Evolutionary conservation across 2,113 vertebrate genomes (phyloP).

Genomic region (Odontophorus gujanensis): DNA sequence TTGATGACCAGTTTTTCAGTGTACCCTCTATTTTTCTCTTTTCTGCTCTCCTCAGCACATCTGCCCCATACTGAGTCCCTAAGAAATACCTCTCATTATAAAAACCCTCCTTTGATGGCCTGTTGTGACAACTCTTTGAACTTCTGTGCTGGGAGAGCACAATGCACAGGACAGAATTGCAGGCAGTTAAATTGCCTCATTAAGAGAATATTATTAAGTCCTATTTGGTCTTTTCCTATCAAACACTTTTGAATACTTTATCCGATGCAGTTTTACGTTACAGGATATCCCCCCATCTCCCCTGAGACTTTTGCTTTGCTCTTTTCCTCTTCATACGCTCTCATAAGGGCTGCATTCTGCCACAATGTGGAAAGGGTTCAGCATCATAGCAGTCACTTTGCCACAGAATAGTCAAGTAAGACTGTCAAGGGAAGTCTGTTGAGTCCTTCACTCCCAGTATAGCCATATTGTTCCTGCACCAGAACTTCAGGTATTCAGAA

Average conservation of each 20-base stretch:
- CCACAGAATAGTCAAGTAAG: neutral
- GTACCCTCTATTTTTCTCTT: neutral
- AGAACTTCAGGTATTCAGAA: neutral
- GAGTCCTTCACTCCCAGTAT: too few relatives aligned
- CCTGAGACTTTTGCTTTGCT: slow-evolving; percentile 18
- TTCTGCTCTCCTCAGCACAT: neutral
- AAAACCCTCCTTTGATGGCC: slow-evolving; percentile 3
- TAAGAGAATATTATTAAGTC: slow-evolving; percentile 26
- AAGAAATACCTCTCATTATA: slow-evolving; percentile 56
- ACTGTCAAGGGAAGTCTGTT: neutral
- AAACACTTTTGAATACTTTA: slow-evolving; percentile 17
- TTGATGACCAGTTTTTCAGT: neutral
- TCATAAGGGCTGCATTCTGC: neutral
- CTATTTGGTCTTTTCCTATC: slow-evolving; percentile 16
- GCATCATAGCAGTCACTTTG: neutral
- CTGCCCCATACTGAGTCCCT: slow-evolving; percentile 41
- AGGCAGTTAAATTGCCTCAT: slow-evolving; percentile 57
- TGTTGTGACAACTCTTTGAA: slow-evolving; percentile 68
- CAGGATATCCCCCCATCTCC: neutral
- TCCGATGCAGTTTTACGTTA: slow-evolving; percentile 11
- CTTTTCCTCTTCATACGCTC: neutral
- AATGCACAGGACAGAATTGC: slow-evolving; percentile 44
- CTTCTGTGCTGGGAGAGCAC: slow-evolving; percentile 9
- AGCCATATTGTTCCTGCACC: neutral
- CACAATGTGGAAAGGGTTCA: fast-evolving